Evolutionary conservation across 1,140 invertebrate species (phyloP).

Genomic region (Andrena cerasifolii): DNA sequence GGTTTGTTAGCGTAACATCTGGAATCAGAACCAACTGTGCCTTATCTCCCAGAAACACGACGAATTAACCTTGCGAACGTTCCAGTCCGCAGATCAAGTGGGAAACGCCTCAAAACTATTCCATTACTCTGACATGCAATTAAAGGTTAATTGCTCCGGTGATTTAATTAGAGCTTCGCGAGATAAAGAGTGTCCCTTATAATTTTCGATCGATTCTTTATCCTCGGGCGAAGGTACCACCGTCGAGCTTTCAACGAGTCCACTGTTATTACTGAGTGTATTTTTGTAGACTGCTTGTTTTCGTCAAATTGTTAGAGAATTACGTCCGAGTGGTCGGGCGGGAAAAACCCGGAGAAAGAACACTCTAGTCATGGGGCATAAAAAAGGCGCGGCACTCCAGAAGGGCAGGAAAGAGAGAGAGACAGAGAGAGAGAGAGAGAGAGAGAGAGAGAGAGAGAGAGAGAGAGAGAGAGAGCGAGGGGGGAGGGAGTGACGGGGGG

Average conservation of each 20-base stretch:
- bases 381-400: constrained; percentile 17
- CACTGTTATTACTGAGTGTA: constrained; percentile 26
- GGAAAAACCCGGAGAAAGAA: constrained; percentile 14
- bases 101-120: neutral
- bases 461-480: too few species aligned
- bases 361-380: constrained; percentile 25
- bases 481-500: too few species aligned
- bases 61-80: too few species aligned
- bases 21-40: too few species aligned
- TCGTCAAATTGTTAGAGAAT: constrained; percentile 27
- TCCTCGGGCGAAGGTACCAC: neutral
- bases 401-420: neutral
- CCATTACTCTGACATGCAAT: neutral
- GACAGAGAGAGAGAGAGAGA: neutral
- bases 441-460: neutral
- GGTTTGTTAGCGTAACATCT: too few species aligned
- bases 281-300: constrained; percentile 31
- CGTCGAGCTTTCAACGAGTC: neutral
- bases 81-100: too few species aligned
- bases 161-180: constrained; percentile 3
- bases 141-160: neutral
- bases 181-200: neutral
- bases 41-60: too few species aligned
- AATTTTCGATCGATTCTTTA: neutral
- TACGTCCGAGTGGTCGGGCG: constrained; percentile 12